Conservation (phyloP, 2,797 vertebrate genomes). For the Sylvilagus floridanus region DNA sequence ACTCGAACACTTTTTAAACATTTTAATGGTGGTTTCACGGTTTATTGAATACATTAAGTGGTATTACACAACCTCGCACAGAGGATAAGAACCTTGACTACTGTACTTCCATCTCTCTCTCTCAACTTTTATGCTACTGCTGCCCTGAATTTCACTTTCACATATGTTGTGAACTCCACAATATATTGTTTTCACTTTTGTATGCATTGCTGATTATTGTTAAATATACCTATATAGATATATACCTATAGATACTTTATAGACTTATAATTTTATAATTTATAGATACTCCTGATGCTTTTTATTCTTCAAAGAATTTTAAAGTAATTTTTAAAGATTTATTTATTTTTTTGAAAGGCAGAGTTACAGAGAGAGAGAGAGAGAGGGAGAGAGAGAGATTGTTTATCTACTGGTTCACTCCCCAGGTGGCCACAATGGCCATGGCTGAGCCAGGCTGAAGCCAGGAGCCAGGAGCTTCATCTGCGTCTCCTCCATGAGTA, state of each 20-base stretch:
- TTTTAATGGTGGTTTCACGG: conserved; percentile 10
- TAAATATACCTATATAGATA: not conserved
- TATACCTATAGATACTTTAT: too few species aligned
- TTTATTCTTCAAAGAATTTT: not conserved
- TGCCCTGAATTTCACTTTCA: not conserved
- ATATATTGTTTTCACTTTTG: not conserved
- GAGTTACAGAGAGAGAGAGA: too few species aligned
- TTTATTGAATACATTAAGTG: conserved; percentile 4
- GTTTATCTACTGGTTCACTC: too few species aligned
- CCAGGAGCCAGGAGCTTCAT: too few species aligned
- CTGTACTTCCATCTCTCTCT: not conserved
- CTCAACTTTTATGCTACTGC: not conserved
- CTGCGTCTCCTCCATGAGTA: too few species aligned
- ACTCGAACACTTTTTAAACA: not conserved
- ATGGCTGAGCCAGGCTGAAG: too few species aligned
- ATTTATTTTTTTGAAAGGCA: too few species aligned
- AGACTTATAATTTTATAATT: not conserved
- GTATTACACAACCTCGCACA: not conserved
- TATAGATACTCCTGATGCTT: not conserved
- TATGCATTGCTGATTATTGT: not conserved
- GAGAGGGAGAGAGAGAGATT: too few species aligned
- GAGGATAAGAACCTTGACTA: conserved; percentile 16
- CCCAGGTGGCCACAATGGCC: too few species aligned
- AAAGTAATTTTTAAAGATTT: too few species aligned
- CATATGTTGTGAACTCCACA: not conserved